A percentile compares a stretch with the other conserved stretches of the same genome.
Evolutionary conservation across 2,797 vertebrate species (phyloP).

Genomic region (Holocentrus rufus): DNA sequence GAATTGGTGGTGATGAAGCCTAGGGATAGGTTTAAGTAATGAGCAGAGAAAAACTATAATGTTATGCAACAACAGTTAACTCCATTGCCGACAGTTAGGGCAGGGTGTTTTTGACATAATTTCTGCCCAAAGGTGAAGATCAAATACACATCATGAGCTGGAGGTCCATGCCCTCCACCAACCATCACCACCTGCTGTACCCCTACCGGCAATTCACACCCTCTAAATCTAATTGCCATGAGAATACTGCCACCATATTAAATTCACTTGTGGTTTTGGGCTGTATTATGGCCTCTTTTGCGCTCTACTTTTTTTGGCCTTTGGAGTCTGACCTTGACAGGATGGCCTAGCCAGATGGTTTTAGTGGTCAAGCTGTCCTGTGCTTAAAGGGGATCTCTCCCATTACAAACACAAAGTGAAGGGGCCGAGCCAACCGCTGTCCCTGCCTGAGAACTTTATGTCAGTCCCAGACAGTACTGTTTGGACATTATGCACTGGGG

Average conservation of each 20-base stretch:
- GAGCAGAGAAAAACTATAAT: no score
- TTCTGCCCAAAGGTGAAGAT: slow-evolving; percentile 21
- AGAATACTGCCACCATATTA: slow-evolving; percentile 14
- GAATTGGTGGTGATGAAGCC: no score
- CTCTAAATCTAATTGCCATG: not conserved
- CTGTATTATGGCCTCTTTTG: slow-evolving; percentile 27
- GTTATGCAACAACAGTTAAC: not conserved
- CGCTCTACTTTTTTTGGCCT: slow-evolving; percentile 34
- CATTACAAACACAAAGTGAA: slow-evolving; percentile 60
- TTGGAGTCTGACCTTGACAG: slow-evolving; percentile 56
- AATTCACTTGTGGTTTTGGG: slow-evolving; percentile 30
- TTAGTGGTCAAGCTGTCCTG: slow-evolving; percentile 64
- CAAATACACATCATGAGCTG: slow-evolving; percentile 33
- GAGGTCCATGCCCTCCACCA: slow-evolving; percentile 16
- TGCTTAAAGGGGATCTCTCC: slow-evolving; percentile 61
- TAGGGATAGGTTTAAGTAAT: no score
- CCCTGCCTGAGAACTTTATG: slow-evolving; percentile 65
- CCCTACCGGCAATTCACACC: not conserved
- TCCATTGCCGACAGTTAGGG: not conserved
- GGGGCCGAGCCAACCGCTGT: slow-evolving; percentile 64
- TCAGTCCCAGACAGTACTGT: slow-evolving; percentile 65
- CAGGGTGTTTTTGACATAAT: slow-evolving; percentile 12
- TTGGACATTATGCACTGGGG: slow-evolving; percentile 55
- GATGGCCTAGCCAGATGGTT: slow-evolving; percentile 41
- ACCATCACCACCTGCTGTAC: slow-evolving; percentile 39